Base-by-base conservation (phyloP, 2,888 invertebrate genomes). In the Acronicta aceris region DNA sequence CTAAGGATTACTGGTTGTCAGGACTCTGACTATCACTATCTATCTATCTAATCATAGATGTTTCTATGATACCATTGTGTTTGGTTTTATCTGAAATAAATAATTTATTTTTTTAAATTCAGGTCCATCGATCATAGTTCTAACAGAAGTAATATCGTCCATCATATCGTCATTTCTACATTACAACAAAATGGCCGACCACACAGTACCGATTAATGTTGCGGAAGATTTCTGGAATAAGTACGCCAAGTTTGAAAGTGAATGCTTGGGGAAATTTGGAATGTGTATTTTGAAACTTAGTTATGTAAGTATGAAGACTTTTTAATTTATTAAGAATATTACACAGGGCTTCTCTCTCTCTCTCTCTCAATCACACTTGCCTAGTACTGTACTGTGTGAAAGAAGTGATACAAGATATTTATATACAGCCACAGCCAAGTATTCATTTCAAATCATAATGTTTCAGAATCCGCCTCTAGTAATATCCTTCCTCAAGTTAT, bases 181-280 rank as follows among this genome's bases (percentile, higher is more conserved):
- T 5, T 80, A 91, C 75, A 92, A 84, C 85, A 95, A 93, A 67
- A 94, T 95, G 93, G 91, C 94, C 30, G 94, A 95, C 59, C 94
- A 95, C 65, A 90, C 92, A 0, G 91, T 95, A 0, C 91, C 95
- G 0, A 63, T 82, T 16, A 85, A 85, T n/a, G 81, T 94, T 6
- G 89, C 92, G 0, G 87, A 90, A 42, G 93, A 93, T 41, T 95
- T 93, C 68, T 92, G 93, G 92, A 64, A 63, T 0, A 38, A 74
- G 4, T 93, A 84, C 41, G 66, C 83, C n/a, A 81, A 69, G 9
- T 94, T 94, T 61, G 92, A 93, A 69, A 69, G 60, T 1, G 85
- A 88, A 4, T 87, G 87, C 27, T 62, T 95, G 38, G 86, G 75
- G 41, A 91, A 86, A 61, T 91, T 93, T 62, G 94, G 92, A 10